These are phyloP conservation scores for Mellilla xanthometata DNA, from an alignment of 2,888 invertebrate genomes.

Conservation along the genomic window DNA sequence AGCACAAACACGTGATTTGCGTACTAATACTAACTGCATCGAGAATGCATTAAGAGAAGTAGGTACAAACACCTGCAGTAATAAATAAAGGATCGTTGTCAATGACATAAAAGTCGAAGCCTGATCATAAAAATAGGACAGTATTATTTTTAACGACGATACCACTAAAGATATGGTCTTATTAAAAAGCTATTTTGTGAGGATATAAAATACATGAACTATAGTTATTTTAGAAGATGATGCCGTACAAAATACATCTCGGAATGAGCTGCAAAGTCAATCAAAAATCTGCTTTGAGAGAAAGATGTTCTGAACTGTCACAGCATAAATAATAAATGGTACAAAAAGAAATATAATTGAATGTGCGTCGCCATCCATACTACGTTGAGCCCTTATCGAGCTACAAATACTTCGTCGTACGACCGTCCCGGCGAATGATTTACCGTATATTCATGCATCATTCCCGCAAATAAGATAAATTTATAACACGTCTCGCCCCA, in stretches of 20 bases:
- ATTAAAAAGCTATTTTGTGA: too few relatives aligned
- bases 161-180: too few relatives aligned
- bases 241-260: too few relatives aligned
- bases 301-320: not conserved
- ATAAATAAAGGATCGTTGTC: slow-evolving; percentile 1
- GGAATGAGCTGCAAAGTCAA: too few relatives aligned
- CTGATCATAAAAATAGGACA: too few relatives aligned
- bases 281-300: not conserved
- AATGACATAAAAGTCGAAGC: too few relatives aligned
- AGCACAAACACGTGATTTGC: slow-evolving; percentile 11
- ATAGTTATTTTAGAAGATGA: not conserved
- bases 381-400: slow-evolving; percentile 43
- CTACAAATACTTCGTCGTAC: slow-evolving; percentile 47
- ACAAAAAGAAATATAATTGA: slow-evolving; percentile 4
- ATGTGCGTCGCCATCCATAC: slow-evolving; percentile 28
- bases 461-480: slow-evolving; percentile 53
- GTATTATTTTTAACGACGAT: too few relatives aligned
- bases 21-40: slow-evolving; percentile 24
- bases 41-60: slow-evolving; percentile 32
- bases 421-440: slow-evolving; percentile 55
- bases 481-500: slow-evolving; percentile 52
- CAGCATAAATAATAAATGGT: not conserved
- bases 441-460: slow-evolving; percentile 55
- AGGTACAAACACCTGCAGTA: not conserved
- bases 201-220: too few relatives aligned